A percentile compares a stretch with the other conserved stretches of the same genome.
Conservation (phyloP, 2,888 invertebrate species). For the Ellobium chinense region DNA sequence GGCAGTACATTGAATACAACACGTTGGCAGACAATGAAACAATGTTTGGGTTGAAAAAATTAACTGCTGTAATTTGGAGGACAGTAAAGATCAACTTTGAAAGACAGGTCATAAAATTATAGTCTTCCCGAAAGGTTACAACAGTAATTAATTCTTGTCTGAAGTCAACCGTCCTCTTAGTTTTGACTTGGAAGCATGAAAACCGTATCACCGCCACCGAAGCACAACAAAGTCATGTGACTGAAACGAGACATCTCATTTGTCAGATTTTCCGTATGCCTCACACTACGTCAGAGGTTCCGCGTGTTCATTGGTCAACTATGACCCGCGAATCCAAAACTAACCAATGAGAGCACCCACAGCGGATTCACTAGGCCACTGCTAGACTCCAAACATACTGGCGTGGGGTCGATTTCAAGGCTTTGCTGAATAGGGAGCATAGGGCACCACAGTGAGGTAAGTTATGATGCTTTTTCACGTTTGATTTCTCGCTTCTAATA, state of each 20-base stretch:
- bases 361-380: constrained; percentile 24
- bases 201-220: constrained; percentile 14
- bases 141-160: too few species aligned
- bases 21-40: too few species aligned
- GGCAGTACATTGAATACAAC: too few species aligned
- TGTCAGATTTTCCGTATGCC: neutral
- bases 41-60: too few species aligned
- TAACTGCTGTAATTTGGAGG: too few species aligned
- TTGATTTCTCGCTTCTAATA: too few species aligned
- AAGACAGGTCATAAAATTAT: too few species aligned
- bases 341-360: constrained; percentile 24
- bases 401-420: constrained; percentile 42
- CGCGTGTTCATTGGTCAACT: constrained; percentile 20
- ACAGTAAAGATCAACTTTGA: too few species aligned
- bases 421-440: neutral
- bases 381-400: constrained; percentile 34
- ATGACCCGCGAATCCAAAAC: constrained; percentile 46
- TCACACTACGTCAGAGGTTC: constrained; percentile 1
- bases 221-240: constrained; percentile 42
- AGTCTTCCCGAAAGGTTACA: too few species aligned
- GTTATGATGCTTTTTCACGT: neutral
- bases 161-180: too few species aligned
- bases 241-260: constrained; percentile 18
- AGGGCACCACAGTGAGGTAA: neutral
- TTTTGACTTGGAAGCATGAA: neutral